A percentile compares a stretch with the other conserved stretches of the same genome.
Conservation (phyloP, 2,113 vertebrate genomes). For the Elephas maximus region DNA sequence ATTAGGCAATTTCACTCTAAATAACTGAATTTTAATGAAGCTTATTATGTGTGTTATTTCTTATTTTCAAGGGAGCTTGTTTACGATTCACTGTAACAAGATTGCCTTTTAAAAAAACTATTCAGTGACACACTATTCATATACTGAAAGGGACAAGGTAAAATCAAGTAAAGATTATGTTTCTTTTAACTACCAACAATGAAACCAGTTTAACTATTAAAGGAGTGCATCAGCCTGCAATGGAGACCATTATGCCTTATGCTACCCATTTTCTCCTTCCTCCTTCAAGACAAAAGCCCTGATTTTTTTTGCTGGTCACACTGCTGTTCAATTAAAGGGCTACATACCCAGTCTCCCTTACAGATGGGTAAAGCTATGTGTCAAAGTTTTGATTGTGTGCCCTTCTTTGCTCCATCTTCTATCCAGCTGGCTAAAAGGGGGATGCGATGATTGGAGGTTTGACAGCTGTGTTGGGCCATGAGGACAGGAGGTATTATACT, state of each 20-base stretch:
- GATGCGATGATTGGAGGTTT: background rate
- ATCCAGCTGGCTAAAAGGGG: background rate
- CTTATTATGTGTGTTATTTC: conserved; percentile 49
- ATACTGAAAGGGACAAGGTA: conserved; percentile 45
- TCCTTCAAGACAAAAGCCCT: background rate
- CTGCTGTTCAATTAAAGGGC: background rate
- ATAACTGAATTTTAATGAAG: conserved; percentile 71
- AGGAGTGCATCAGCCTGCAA: background rate
- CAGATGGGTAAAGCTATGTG: background rate
- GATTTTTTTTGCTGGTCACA: background rate
- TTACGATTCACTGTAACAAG: conserved; percentile 63
- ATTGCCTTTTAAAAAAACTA: background rate
- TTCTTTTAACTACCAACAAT: conserved; percentile 8
- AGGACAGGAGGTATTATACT: background rate
- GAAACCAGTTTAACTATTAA: conserved; percentile 18
- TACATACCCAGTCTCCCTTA: background rate
- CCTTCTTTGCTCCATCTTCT: background rate
- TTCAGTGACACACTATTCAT: background rate
- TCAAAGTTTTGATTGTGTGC: background rate
- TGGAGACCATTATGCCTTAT: background rate
- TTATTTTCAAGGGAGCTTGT: conserved; percentile 44
- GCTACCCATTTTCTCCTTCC: background rate
- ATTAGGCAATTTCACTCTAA: conserved; percentile 66
- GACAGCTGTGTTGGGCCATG: background rate
- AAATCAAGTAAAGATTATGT: background rate